Conservation (phyloP, 2,113 vertebrate species). For the Phrynocephalus versicolor region DNA sequence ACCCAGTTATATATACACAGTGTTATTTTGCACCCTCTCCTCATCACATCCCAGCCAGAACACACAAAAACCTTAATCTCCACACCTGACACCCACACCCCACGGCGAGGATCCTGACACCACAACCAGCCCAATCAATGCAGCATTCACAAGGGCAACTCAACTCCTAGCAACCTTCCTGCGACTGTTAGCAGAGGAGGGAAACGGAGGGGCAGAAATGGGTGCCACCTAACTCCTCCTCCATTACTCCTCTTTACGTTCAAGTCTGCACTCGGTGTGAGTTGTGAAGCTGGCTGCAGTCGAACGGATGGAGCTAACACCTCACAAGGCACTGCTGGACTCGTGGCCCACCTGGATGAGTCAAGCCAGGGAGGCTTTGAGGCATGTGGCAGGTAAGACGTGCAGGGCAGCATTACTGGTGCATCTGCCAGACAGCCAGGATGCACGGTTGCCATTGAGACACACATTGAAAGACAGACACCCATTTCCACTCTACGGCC, state of each 20-base stretch:
- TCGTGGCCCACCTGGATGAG: too few species aligned
- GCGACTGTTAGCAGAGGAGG: neutral
- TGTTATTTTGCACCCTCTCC: slow-evolving; percentile 5
- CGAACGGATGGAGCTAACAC: too few species aligned
- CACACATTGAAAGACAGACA: neutral
- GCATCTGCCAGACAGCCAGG: neutral
- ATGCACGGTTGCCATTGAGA: neutral
- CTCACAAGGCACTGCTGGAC: neutral
- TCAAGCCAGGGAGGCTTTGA: too few species aligned
- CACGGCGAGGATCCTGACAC: neutral
- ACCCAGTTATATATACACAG: neutral
- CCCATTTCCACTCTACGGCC: neutral
- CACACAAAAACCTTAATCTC: neutral
- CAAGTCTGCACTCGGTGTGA: neutral
- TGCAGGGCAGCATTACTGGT: neutral
- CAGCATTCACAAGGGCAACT: neutral
- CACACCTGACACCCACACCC: neutral
- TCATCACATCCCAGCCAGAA: neutral
- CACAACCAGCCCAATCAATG: neutral
- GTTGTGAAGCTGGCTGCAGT: neutral
- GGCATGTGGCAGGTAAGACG: neutral
- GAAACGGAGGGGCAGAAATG: neutral
- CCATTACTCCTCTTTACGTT: neutral
- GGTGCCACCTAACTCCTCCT: neutral
- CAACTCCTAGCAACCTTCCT: too few species aligned